Evolutionary conservation across 2,113 vertebrate genomes (phyloP), one percentile per base, ranked within the genome.

Genomic region (Alosa alosa): DNA sequence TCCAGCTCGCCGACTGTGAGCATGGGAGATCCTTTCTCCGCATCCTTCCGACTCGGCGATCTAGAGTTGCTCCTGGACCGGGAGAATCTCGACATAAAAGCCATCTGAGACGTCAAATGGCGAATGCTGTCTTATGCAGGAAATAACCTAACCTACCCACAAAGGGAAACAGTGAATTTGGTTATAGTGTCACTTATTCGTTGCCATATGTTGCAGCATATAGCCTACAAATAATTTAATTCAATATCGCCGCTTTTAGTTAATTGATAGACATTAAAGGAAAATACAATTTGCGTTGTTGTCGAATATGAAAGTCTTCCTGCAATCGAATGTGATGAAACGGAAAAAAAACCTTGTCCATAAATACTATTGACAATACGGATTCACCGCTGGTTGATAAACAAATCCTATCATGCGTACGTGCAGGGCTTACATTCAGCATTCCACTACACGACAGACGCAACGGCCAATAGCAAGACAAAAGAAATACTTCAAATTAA

Each of bases 11-110:
- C 96, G 88, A 99, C 94, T 0, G 92, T 96, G 90, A 98, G 94
- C 60, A 93, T 92, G 25, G 96, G 95, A 22, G 95, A 95, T 5
- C 85, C 88, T 18, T 60, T 93, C 50, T 96, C 97, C 0, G 96
- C 91, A 2, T 94, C 90, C 36, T 92, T 94, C 4, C 96, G 92
- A 87, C 91, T 96, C 0, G 98, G 97, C 31, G 97, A 96, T 85
- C 97, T 91, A 44, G 97, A 97, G 91, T 96, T 94, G 82, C 93
- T 95, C 91, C 97, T 93, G 87, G 96, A 99, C 92, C 97, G 94
- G 57, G 96, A 99, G 92, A 98, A 96, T 89, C 97, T 95, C 84
- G 97, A 96, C 95, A 97, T 96, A 90, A 99, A 99, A 72, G 98
- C 97, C 97, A 98, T 97, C 87, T 84, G 78, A 31, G 2, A 81